A percentile compares a stretch with the other conserved stretches of the same genome.
phyloP scores from a whole-genome alignment of 2,888 invertebrate genomes.

The Silvanus unidentatus region DNA sequence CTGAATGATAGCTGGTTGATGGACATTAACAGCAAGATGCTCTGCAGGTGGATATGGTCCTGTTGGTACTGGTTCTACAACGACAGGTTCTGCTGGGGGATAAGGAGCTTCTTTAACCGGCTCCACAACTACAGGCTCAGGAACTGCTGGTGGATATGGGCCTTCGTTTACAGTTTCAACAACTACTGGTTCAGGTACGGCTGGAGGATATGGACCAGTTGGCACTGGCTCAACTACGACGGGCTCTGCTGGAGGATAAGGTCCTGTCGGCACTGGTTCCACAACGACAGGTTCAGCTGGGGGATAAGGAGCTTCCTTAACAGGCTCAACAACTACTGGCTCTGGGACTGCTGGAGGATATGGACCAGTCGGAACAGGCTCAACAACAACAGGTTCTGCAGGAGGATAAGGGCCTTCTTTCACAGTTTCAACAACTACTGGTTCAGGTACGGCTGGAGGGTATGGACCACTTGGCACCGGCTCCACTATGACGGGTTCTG shows the following conservation, averaged over 20 bases:
- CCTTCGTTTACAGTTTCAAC: not conserved
- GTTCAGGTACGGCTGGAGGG: constrained; percentile 1
- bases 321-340: no score
- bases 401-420: constrained; percentile 1
- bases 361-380: not conserved
- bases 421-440: not conserved
- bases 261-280: not conserved
- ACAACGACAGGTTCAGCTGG: constrained; percentile 1
- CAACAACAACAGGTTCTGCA: not conserved
- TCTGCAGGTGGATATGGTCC: constrained; percentile 5
- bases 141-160: constrained; percentile 2
- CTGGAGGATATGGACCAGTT: constrained; percentile 1
- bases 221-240: not conserved
- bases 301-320: constrained; percentile 4
- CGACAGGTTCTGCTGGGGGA: not conserved
- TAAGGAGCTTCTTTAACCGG: not conserved
- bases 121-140: not conserved
- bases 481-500: not conserved
- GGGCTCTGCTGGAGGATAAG: not conserved
- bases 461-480: not conserved
- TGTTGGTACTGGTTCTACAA: not conserved
- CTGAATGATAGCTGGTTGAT: no score
- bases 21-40: no score
- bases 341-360: constrained; percentile 1
- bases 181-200: not conserved